Evolutionary conservation across 2,888 invertebrate genomes (phyloP).

Genomic region (Standfussiana lucernea): DNA sequence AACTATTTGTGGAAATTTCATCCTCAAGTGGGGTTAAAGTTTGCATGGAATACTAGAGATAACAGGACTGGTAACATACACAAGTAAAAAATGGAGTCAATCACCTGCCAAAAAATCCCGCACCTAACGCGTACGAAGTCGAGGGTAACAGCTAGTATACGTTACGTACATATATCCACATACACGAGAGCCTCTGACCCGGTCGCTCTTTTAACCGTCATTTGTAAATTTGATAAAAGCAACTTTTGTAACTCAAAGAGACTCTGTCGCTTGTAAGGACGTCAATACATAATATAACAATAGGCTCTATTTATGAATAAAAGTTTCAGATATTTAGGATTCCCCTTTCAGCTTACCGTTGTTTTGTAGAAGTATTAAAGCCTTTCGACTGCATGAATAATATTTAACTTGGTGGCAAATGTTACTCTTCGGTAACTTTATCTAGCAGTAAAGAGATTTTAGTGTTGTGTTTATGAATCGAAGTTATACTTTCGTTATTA

Average conservation of each 20-base stretch:
- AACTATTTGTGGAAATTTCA: too few species aligned
- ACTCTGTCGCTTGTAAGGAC: background rate
- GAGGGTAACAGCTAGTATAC: too few species aligned
- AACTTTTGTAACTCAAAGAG: slow-evolving; percentile 9
- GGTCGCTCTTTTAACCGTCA: background rate
- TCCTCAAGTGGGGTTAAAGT: too few species aligned
- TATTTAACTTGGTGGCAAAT: background rate
- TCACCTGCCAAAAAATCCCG: too few species aligned
- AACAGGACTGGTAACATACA: too few species aligned
- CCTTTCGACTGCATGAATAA: background rate
- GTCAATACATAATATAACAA: slow-evolving; percentile 7
- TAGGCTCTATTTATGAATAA: slow-evolving; percentile 13
- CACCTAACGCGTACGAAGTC: too few species aligned
- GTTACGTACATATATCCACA: too few species aligned
- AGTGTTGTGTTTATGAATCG: background rate
- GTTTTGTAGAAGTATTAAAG: slow-evolving; percentile 5
- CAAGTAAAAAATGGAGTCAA: too few species aligned
- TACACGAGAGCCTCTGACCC: background rate
- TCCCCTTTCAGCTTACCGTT: background rate
- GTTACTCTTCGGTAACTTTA: background rate
- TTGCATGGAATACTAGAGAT: too few species aligned
- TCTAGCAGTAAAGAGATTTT: background rate
- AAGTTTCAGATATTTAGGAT: slow-evolving; percentile 3
- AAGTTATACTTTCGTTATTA: slow-evolving; percentile 3
- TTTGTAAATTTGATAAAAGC: slow-evolving; percentile 10